Evolutionary conservation across 2,888 invertebrate species (phyloP).

Genomic region (Acronicta alni): DNA sequence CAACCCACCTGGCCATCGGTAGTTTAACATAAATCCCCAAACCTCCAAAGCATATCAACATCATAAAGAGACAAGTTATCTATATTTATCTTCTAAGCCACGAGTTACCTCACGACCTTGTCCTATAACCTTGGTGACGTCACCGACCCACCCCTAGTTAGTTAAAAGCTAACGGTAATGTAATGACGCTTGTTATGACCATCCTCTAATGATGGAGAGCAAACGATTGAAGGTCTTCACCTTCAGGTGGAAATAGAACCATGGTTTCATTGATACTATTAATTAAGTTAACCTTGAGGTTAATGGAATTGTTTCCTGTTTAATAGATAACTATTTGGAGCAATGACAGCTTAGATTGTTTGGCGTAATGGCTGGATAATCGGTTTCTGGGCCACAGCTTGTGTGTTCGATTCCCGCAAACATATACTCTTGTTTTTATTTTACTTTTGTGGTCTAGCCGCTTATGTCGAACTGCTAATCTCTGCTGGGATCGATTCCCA

Average conservation of each 20-base stretch:
- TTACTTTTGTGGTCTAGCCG: too few species aligned
- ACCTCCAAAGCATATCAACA: constrained; percentile 9
- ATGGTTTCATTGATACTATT: not conserved
- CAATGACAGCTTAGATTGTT: not conserved
- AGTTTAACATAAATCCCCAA: not conserved
- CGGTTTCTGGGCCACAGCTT: too few species aligned
- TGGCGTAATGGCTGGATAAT: too few species aligned
- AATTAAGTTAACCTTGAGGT: not conserved
- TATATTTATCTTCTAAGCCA: constrained; percentile 41
- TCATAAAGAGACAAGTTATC: constrained; percentile 29
- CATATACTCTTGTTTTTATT: too few species aligned
- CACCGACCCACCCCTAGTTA: constrained; percentile 55
- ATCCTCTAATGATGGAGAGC: constrained; percentile 41
- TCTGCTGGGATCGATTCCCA: too few species aligned
- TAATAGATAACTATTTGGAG: not conserved
- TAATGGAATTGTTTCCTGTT: not conserved
- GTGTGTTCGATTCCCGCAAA: too few species aligned
- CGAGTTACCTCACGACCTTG: constrained; percentile 41
- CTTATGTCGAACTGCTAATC: too few species aligned
- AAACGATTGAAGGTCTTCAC: constrained; percentile 44
- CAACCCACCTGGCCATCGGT: too few species aligned
- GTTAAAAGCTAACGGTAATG: constrained; percentile 57
- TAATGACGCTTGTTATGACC: constrained; percentile 44
- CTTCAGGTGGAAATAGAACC: constrained; percentile 23
- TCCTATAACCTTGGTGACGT: constrained; percentile 52